A percentile compares a stretch with the other conserved stretches of the same genome.
These are phyloP conservation scores for Philereme vetulata DNA, from an alignment of 2,888 invertebrate species.

Conservation along the genomic window DNA sequence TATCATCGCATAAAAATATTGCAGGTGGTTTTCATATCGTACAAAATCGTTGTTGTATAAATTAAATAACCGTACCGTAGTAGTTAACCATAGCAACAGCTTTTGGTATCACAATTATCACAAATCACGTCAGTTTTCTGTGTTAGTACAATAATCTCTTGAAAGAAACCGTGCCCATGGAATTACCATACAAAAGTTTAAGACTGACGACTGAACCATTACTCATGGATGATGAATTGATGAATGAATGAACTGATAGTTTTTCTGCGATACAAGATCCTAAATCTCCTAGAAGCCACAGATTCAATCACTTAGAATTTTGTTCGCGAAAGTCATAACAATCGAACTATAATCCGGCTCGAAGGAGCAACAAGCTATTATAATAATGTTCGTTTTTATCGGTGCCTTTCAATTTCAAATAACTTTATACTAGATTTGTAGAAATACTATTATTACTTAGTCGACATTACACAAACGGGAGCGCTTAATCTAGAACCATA, in stretches of 20 bases:
- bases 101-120: not conserved
- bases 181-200: conserved; percentile 27
- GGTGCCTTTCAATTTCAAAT: not conserved
- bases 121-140: conserved; percentile 5
- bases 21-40: not conserved
- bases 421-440: not conserved
- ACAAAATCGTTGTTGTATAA: not conserved
- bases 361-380: not conserved
- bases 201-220: conserved; percentile 10
- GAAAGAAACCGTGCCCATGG: conserved; percentile 17
- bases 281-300: conserved; percentile 3
- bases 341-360: not conserved
- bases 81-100: not conserved
- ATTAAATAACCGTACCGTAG: not conserved
- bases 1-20: not conserved
- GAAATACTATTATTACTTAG: not conserved
- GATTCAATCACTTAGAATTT: not conserved
- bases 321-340: not conserved
- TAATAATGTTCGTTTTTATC: not conserved
- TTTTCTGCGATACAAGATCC: conserved; percentile 1
- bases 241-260: conserved; percentile 4
- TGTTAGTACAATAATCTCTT: conserved; percentile 24
- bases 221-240: conserved; percentile 2
- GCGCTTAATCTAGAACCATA: conserved; percentile 16
- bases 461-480: conserved; percentile 11